These are phyloP conservation scores for Sorex maritimensis DNA, from an alignment of 2,797 vertebrate genomes.

Conservation along the genomic window DNA sequence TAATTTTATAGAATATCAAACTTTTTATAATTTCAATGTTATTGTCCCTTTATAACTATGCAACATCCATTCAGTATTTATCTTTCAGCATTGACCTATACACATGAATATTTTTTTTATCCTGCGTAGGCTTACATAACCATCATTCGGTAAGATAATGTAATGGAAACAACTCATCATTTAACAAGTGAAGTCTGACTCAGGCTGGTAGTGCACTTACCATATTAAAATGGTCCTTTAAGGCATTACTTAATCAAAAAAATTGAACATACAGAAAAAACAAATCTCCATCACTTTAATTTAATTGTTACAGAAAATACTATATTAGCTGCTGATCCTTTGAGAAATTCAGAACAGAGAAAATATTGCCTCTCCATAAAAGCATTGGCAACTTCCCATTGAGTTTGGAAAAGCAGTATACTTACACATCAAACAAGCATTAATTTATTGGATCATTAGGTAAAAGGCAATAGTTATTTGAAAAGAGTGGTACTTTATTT, in stretches of 20 bases:
- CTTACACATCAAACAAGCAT: conserved; percentile 82
- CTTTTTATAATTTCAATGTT: background rate
- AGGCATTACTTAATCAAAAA: conserved; percentile 88
- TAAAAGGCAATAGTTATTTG: conserved; percentile 87
- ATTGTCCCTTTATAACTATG: background rate
- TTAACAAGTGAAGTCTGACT: conserved; percentile 79
- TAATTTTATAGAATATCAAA: conserved; percentile 29
- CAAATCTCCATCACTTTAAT: conserved; percentile 88
- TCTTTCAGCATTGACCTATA: conserved; percentile 41
- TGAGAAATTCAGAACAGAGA: conserved; percentile 88
- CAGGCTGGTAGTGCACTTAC: conserved; percentile 87
- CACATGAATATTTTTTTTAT: background rate
- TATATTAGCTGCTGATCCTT: conserved; percentile 86
- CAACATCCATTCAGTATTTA: conserved; percentile 14
- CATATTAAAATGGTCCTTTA: conserved; percentile 89
- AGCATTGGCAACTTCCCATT: conserved; percentile 85
- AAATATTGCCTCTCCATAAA: conserved; percentile 88
- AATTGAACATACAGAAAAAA: conserved; percentile 87
- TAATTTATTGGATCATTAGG: conserved; percentile 88
- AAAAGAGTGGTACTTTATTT: conserved; percentile 80
- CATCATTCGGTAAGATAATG: conserved; percentile 67
- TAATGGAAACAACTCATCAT: conserved; percentile 78
- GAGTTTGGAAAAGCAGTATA: conserved; percentile 82
- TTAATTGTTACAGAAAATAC: conserved; percentile 87
- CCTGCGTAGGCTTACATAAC: conserved; percentile 24